A percentile compares a stretch with the other conserved stretches of the same genome.
Conservation (phyloP, 2,113 vertebrate genomes). For the Salminus brasiliensis region DNA sequence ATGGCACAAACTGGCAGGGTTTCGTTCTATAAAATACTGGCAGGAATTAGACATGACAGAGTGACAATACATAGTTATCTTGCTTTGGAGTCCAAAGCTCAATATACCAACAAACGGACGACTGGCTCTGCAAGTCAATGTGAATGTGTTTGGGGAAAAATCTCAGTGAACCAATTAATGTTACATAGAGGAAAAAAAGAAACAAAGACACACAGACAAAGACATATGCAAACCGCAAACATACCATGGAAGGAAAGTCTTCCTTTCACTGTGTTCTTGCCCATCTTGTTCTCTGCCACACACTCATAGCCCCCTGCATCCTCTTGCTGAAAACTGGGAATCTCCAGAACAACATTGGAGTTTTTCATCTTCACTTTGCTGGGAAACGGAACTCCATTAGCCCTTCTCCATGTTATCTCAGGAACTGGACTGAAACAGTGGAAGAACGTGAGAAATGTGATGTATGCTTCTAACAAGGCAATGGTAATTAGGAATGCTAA, state of each 20-base stretch:
- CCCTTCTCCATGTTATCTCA: slow-evolving; percentile 91
- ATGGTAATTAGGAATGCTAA: not conserved
- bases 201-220: not conserved
- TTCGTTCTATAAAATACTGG: not conserved
- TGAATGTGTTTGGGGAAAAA: slow-evolving; percentile 4
- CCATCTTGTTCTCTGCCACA: slow-evolving; percentile 89
- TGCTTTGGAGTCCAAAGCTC: slow-evolving; percentile 2
- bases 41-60: slow-evolving; percentile 17
- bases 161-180: not conserved
- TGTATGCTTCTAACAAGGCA: slow-evolving; percentile 2
- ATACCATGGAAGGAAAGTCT: slow-evolving; percentile 90
- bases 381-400: slow-evolving; percentile 87
- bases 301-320: slow-evolving; percentile 92
- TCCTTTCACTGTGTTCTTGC: slow-evolving; percentile 87
- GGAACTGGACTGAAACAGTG: slow-evolving; percentile 83
- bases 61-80: slow-evolving; percentile 11
- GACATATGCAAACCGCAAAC: too few species aligned
- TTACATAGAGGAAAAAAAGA: not conserved
- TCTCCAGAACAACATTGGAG: slow-evolving; percentile 88
- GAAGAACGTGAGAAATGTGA: slow-evolving; percentile 30
- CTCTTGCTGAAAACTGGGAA: slow-evolving; percentile 92
- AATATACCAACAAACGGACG: not conserved
- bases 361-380: slow-evolving; percentile 89
- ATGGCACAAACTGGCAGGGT: slow-evolving; percentile 19
- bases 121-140: not conserved